These are phyloP conservation scores for Charina bottae DNA, from an alignment of 2,113 vertebrate species.

Conservation along the genomic window DNA sequence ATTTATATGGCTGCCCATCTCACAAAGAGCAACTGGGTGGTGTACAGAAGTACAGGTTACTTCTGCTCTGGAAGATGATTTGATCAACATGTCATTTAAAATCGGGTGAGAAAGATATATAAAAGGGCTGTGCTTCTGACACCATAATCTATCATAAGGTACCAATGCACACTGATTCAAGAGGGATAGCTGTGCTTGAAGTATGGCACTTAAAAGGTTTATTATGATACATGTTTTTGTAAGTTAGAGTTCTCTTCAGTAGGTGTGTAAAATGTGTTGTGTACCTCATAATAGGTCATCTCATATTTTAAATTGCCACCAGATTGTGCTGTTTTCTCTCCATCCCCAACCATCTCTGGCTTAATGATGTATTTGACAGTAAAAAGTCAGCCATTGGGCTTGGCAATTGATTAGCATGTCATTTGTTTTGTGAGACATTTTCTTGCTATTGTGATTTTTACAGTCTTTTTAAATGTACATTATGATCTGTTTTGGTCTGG, in stretches of 20 bases:
- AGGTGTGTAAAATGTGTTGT: not conserved
- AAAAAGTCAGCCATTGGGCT: not conserved
- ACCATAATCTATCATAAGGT: not conserved
- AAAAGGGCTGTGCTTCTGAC: not conserved
- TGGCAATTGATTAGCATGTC: not conserved
- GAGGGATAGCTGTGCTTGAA: not conserved
- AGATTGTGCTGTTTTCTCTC: not conserved
- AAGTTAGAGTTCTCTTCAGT: not conserved
- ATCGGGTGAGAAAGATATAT: not conserved
- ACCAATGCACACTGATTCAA: not conserved
- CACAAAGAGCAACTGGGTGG: too few relatives aligned
- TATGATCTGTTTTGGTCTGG: constrained; percentile 6
- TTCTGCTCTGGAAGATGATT: not conserved
- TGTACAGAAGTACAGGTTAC: too few relatives aligned
- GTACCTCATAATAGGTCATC: not conserved
- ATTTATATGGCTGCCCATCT: too few relatives aligned
- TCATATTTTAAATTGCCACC: not conserved
- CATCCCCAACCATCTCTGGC: not conserved
- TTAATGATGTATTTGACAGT: not conserved
- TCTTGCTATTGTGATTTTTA: not conserved
- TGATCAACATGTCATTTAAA: accelerated
- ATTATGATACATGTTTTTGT: not conserved
- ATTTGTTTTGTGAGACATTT: not conserved
- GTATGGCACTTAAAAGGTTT: not conserved
- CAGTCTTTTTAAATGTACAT: not conserved